A percentile compares a stretch with the other conserved stretches of the same genome.
phyloP scores from a whole-genome alignment of 92 coral and sea anemone genomes.

The Paragorgia papillata region DNA sequence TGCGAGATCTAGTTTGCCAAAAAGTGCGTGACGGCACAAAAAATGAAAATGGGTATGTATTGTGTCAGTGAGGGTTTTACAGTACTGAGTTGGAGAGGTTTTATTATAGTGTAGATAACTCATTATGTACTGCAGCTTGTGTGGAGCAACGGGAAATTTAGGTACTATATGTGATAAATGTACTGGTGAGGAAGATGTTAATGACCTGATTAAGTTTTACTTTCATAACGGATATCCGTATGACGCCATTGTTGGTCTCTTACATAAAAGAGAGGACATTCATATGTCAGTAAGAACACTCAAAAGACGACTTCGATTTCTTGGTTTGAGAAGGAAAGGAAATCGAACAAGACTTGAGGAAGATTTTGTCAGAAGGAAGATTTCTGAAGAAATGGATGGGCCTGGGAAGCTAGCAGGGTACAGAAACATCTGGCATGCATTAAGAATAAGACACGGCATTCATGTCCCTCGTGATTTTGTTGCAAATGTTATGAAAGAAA shows the following conservation, averaged over 20 bases:
- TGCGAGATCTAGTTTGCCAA: no score
- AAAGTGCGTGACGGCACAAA: no score
- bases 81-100: no score
- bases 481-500: slow-evolving; percentile 42
- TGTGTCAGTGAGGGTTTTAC: no score
- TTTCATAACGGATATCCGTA: slow-evolving; percentile 52
- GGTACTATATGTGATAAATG: slow-evolving; percentile 23
- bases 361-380: slow-evolving; percentile 12
- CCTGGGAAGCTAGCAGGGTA: slow-evolving; percentile 54
- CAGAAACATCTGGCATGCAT: slow-evolving; percentile 47
- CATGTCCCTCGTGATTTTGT: slow-evolving; percentile 49
- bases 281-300: slow-evolving; percentile 49
- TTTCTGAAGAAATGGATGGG: slow-evolving; percentile 42
- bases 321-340: slow-evolving; percentile 49
- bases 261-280: slow-evolving; percentile 43
- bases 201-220: slow-evolving; percentile 33
- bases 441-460: slow-evolving; percentile 34
- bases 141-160: neutral
- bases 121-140: neutral
- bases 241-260: slow-evolving; percentile 48
- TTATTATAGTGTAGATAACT: no score
- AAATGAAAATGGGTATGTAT: no score
- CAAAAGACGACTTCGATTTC: slow-evolving; percentile 49
- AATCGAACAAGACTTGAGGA: slow-evolving; percentile 18
- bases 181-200: slow-evolving; percentile 15